A percentile compares a stretch with the other conserved stretches of the same genome.
These are phyloP conservation scores for Pseudomyrmex gracilis DNA, from an alignment of 1,140 invertebrate species.

Conservation along the genomic window DNA sequence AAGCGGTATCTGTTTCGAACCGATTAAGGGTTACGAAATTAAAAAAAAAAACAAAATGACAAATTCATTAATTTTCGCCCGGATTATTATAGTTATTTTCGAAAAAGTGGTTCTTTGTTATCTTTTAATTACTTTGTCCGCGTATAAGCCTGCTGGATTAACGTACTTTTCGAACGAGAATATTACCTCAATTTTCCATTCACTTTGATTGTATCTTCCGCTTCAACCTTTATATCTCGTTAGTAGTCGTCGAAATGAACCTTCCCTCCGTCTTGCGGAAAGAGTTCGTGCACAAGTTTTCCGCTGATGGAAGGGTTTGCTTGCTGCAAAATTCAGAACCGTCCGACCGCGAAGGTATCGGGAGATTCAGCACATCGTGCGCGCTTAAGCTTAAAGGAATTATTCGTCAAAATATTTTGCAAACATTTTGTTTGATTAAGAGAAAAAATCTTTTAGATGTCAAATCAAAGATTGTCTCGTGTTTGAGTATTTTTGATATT, in stretches of 20 bases:
- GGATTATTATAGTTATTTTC: conserved; percentile 36
- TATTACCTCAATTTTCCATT: conserved; percentile 56
- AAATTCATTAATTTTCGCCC: background rate
- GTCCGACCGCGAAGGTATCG: background rate
- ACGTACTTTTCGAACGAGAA: conserved; percentile 26
- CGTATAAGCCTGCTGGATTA: conserved; percentile 38
- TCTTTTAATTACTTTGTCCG: conserved; percentile 51
- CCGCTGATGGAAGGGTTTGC: conserved; percentile 18
- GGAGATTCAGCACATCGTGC: background rate
- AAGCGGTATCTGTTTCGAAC: background rate
- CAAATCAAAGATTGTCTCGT: background rate
- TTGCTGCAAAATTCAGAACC: background rate
- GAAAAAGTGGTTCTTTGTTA: conserved; percentile 48
- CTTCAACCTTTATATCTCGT: conserved; percentile 34
- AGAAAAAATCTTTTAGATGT: no score
- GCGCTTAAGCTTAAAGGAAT: background rate
- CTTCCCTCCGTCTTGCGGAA: background rate
- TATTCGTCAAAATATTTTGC: background rate
- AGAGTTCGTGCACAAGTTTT: conserved; percentile 4
- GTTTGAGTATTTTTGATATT: background rate
- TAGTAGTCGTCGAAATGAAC: conserved; percentile 16
- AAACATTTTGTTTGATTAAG: no score
- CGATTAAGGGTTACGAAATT: conserved; percentile 19
- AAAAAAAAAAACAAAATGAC: background rate
- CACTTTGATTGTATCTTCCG: conserved; percentile 26